Percentiles rank a stretch among this genome's conserved stretches.
These are phyloP conservation scores for Cinclus cinclus DNA, from an alignment of 2,113 vertebrate genomes.

Conservation along the genomic window DNA sequence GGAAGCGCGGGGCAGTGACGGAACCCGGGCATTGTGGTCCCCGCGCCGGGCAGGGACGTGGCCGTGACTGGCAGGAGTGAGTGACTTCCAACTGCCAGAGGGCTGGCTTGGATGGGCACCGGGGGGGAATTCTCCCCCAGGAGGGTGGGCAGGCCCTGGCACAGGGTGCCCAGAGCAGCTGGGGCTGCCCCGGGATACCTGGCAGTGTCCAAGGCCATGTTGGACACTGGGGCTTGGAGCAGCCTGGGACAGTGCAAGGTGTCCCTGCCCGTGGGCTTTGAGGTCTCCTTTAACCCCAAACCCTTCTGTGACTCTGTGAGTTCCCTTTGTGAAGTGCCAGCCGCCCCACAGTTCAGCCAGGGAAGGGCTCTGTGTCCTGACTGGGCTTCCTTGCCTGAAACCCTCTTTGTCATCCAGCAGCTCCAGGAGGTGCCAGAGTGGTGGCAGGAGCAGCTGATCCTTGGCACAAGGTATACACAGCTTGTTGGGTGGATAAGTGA, in stretches of 20 bases:
- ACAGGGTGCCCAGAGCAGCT: neutral
- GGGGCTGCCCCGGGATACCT: neutral
- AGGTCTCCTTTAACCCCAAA: neutral
- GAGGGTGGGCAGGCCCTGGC: neutral
- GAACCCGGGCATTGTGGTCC: neutral
- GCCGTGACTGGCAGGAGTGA: neutral
- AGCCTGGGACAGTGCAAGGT: fast-evolving
- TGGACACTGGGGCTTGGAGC: neutral
- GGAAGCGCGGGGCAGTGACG: neutral
- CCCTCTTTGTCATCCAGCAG: neutral
- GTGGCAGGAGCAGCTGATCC: neutral
- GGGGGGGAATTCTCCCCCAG: fast-evolving
- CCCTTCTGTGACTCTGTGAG: fast-evolving
- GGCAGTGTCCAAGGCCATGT: fast-evolving
- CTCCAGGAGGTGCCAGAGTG: neutral
- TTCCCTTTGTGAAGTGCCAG: neutral
- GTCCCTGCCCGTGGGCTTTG: neutral
- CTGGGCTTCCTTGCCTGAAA: neutral
- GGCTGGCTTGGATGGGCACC: fast-evolving
- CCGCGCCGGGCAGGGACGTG: neutral
- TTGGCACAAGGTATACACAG: neutral
- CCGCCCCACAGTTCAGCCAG: too few species aligned
- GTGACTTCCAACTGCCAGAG: neutral
- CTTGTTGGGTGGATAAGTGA: neutral
- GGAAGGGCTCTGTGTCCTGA: too few species aligned